These are phyloP conservation scores for Eilema depressum DNA, from an alignment of 2,888 invertebrate genomes.

Conservation along the genomic window DNA sequence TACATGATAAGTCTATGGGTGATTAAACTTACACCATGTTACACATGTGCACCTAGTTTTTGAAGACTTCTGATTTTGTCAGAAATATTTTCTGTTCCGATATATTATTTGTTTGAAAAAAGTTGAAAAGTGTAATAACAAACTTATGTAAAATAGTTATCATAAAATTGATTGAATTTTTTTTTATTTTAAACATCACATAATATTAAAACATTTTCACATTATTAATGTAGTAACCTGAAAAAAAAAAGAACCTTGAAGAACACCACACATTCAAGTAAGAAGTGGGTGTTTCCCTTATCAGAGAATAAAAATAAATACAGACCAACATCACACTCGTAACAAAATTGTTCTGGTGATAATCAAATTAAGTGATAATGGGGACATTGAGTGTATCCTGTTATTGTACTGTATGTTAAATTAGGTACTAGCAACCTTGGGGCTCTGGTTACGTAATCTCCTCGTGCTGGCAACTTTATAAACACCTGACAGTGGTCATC, in stretches of 20 bases:
- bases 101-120: neutral
- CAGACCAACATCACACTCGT: neutral
- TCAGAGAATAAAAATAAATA: conserved; percentile 18
- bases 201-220: neutral
- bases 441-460: neutral
- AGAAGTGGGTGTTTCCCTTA: conserved; percentile 60
- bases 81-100: neutral
- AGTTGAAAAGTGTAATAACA: neutral
- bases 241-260: neutral
- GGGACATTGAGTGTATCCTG: conserved; percentile 11
- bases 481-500: neutral
- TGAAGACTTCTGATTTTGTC: too few species aligned
- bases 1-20: too few species aligned
- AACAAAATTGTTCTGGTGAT: neutral
- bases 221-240: neutral
- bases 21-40: too few species aligned
- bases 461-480: neutral
- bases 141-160: too few species aligned
- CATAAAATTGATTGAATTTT: neutral
- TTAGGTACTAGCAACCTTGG: neutral
- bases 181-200: neutral
- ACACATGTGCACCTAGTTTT: too few species aligned
- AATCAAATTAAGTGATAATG: conserved; percentile 13
- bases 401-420: neutral
- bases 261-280: neutral